These are phyloP conservation scores for Operophtera brumata DNA, from an alignment of 2,888 invertebrate genomes.

Conservation along the genomic window DNA sequence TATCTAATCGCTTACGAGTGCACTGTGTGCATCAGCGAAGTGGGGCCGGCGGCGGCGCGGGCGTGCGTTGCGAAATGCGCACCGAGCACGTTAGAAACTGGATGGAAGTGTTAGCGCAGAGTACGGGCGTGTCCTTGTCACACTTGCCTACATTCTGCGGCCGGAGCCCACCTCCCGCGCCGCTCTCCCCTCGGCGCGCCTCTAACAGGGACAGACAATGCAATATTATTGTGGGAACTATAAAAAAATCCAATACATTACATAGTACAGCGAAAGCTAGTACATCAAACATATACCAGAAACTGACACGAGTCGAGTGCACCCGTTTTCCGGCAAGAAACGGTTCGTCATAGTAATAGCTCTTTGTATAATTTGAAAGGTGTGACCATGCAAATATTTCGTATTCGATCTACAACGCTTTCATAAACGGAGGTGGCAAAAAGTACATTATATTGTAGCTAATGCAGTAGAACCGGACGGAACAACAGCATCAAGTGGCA, in stretches of 20 bases:
- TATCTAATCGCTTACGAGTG: constrained; percentile 48
- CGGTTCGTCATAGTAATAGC: neutral
- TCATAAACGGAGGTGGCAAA: constrained; percentile 33
- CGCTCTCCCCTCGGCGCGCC: constrained; percentile 52
- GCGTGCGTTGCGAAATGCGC: constrained; percentile 73
- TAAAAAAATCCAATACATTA: constrained; percentile 59
- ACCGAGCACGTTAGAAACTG: constrained; percentile 78
- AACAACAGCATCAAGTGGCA: constrained; percentile 66
- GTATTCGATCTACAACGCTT: constrained; percentile 31
- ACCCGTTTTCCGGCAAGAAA: neutral
- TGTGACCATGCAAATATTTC: constrained; percentile 24
- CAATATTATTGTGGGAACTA: constrained; percentile 61
- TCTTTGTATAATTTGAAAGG: constrained; percentile 19
- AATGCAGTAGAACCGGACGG: constrained; percentile 62
- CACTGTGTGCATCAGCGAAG: constrained; percentile 61
- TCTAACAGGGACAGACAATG: constrained; percentile 71
- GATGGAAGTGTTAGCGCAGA: constrained; percentile 78
- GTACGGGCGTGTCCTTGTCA: constrained; percentile 81
- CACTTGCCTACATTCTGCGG: constrained; percentile 79
- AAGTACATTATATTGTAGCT: constrained; percentile 45
- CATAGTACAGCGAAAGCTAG: constrained; percentile 34
- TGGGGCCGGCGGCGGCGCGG: constrained; percentile 58
- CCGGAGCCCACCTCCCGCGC: constrained; percentile 63
- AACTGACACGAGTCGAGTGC: constrained; percentile 1
- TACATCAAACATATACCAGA: neutral